Percentiles rank a stretch among this genome's conserved stretches.
Evolutionary conservation across 2,113 vertebrate species (phyloP).

Genomic region (Nothobranchius kuhntae): DNA sequence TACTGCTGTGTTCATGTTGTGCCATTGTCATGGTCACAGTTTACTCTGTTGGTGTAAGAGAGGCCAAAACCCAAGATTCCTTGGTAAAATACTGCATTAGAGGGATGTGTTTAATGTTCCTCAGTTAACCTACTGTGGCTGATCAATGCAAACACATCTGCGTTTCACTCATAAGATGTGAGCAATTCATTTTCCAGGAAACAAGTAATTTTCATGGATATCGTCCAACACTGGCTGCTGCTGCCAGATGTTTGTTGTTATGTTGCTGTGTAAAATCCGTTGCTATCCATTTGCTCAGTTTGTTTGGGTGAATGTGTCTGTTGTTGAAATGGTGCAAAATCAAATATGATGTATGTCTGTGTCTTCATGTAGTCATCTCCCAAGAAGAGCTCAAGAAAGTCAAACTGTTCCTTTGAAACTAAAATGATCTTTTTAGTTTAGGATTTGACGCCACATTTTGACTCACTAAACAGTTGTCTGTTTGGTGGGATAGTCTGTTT

Average conservation of each 20-base stretch:
- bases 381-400: conserved; percentile 12
- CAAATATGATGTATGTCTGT: too few relatives aligned
- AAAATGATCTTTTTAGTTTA: not conserved
- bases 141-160: not conserved
- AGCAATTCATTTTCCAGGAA: conserved; percentile 3
- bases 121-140: not conserved
- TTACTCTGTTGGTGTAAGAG: not conserved
- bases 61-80: not conserved
- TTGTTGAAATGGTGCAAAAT: not conserved
- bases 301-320: not conserved
- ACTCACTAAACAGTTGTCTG: conserved; percentile 43
- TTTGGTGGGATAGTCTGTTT: conserved; percentile 35
- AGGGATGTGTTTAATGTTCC: not conserved
- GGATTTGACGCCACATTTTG: conserved; percentile 23
- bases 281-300: not conserved
- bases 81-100: not conserved
- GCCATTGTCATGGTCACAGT: not conserved
- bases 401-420: conserved; percentile 21
- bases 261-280: not conserved
- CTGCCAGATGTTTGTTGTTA: not conserved
- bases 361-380: not conserved
- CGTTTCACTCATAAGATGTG: not conserved
- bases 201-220: not conserved
- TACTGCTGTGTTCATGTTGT: not conserved
- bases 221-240: not conserved